Base-by-base conservation (phyloP, 2,797 vertebrate species). In the Siniperca obscura region DNA sequence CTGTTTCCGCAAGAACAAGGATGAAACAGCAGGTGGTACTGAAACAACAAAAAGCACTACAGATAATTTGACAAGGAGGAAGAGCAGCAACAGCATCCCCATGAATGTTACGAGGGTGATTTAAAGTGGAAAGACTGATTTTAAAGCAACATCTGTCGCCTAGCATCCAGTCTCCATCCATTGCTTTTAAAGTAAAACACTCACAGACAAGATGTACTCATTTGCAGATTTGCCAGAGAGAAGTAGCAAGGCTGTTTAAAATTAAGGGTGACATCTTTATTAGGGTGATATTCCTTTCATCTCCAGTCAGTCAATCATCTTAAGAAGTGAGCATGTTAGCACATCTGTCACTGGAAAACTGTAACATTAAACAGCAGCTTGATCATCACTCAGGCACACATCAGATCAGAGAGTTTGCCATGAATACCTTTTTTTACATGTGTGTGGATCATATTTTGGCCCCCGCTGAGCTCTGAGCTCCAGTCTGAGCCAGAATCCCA, bases 1-100 rank as follows among this genome's bases (percentile, higher is more conserved):
- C 88, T 99, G 98, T 89, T 99, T 97, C 90, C 95, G 95, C 11
- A 88, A 90, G 0, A 96, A 88, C 83, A 71, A 87, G 27, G 92
- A 91, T 1, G 83, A 82, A 50, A 74, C 78, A 7, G 79, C 36
- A 21, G 79, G 42, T 38, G 81, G 69, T 22, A 16, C 16, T 7
- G 74, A 79, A 50, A 25, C 62, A 5, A 89, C 81, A 46, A 84
- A 81, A 82, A 73, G 14, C 40, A 73, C 34, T 8, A 50, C 70
- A 42, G 68, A 71, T 56, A 83, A 34, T 79, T 8, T 77, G 69
- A 66, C 48, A 46, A 76, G 25, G 70, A 75, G 60, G 61, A 90
- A 90, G 59, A 88, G 50, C 81, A 77, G 78, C 73, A 91, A 76
- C 83, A 84, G 74, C 73, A 70, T 78, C 57, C 78, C 82, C 1